Percentiles rank a stretch among this genome's conserved stretches.
Evolutionary conservation across 2,113 vertebrate species (phyloP).

Genomic region (Pomatostomus ruficeps): DNA sequence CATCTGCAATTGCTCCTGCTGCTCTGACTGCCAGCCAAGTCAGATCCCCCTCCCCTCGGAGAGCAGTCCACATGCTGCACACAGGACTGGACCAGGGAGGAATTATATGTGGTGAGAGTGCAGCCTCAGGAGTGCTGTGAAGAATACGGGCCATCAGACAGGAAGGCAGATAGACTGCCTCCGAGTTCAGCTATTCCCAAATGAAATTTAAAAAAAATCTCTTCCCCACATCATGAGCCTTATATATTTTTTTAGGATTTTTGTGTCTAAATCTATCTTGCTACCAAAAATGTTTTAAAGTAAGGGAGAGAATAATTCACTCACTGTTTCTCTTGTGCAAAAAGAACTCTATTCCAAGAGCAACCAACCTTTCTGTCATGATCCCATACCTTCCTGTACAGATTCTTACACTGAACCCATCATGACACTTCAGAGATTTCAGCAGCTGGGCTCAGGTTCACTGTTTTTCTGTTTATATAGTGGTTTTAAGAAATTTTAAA

Average conservation of each 20-base stretch:
- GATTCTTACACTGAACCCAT: neutral
- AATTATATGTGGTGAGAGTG: neutral
- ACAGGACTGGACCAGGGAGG: neutral
- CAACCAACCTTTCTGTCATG: neutral
- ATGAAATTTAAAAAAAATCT: constrained; percentile 32
- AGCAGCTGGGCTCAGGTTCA: neutral
- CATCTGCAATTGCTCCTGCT: constrained; percentile 69
- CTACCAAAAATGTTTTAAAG: constrained; percentile 44
- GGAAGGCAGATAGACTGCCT: constrained; percentile 24
- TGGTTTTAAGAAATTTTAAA: neutral
- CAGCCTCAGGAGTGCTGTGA: constrained; percentile 34
- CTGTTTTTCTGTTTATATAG: neutral
- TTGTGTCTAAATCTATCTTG: constrained; percentile 2
- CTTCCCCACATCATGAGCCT: neutral
- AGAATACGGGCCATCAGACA: constrained; percentile 18
- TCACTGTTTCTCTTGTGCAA: neutral
- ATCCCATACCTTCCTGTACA: neutral
- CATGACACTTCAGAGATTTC: neutral
- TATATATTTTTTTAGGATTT: constrained; percentile 10
- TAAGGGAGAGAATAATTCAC: constrained; percentile 26
- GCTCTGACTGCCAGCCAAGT: constrained; percentile 67
- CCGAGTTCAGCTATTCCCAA: constrained; percentile 1
- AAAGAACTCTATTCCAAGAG: neutral
- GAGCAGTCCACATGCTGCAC: constrained; percentile 37
- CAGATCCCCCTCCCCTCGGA: neutral